A percentile compares a stretch with the other conserved stretches of the same genome.
Evolutionary conservation across 2,888 invertebrate species (phyloP).

Genomic region (Stenotaenia linearis): DNA sequence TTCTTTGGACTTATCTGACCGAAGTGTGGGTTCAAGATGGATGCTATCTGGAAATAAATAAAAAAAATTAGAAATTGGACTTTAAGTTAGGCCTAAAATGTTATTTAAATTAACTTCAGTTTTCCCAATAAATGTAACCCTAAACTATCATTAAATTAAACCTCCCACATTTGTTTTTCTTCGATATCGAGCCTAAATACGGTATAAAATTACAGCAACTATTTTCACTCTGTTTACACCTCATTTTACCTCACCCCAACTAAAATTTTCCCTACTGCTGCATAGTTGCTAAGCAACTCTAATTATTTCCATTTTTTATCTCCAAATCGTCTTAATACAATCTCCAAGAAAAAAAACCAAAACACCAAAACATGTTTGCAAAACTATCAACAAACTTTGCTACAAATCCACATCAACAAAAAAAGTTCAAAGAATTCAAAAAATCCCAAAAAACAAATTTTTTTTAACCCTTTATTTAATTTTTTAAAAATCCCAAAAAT

Average conservation of each 20-base stretch:
- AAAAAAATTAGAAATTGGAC: neutral
- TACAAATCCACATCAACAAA: neutral
- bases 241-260: neutral
- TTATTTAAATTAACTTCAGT: too few relatives aligned
- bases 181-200: too few relatives aligned
- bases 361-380: neutral
- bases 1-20: neutral
- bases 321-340: neutral
- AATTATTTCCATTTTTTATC: neutral
- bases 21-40: too few relatives aligned
- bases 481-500: too few relatives aligned
- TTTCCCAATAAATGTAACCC: too few relatives aligned
- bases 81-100: too few relatives aligned
- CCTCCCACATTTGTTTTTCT: too few relatives aligned
- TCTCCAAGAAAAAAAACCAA: neutral
- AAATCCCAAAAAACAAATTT: neutral
- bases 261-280: neutral
- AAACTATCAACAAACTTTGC: neutral
- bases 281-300: neutral
- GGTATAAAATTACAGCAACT: neutral
- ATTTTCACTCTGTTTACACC: neutral
- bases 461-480: too few relatives aligned
- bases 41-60: neutral
- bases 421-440: neutral
- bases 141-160: too few relatives aligned